phyloP scores from a whole-genome alignment of 2,797 vertebrate species.

The Pseudomugil gertrudae region DNA sequence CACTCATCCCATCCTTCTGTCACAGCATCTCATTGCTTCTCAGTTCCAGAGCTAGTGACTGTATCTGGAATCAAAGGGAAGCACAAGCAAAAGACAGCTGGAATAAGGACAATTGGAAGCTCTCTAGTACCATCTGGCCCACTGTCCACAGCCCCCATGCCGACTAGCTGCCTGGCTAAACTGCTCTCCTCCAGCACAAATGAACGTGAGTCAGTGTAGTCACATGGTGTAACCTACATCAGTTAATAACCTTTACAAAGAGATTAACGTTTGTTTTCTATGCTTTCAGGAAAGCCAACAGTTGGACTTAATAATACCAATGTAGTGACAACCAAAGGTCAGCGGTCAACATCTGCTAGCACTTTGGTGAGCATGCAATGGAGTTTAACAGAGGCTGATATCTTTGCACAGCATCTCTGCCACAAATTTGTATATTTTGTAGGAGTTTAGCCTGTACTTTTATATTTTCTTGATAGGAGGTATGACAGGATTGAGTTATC shows the following conservation, averaged over 20 bases:
- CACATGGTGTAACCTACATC: not conserved
- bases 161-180: slow-evolving; percentile 85
- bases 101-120: slow-evolving; percentile 49
- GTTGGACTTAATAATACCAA: slow-evolving; percentile 70
- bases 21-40: slow-evolving; percentile 69
- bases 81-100: slow-evolving; percentile 75
- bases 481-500: too few species aligned
- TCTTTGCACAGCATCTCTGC: not conserved
- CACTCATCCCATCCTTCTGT: slow-evolving; percentile 56
- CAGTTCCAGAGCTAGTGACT: slow-evolving; percentile 66
- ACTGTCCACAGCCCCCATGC: slow-evolving; percentile 34
- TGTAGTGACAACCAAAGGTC: slow-evolving; percentile 64
- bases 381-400: not conserved
- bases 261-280: not conserved
- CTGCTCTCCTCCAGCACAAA: slow-evolving; percentile 80
- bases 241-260: not conserved
- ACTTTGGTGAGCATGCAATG: slow-evolving; percentile 67
- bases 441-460: not conserved
- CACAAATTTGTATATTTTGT: not conserved
- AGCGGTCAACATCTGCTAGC: slow-evolving; percentile 71
- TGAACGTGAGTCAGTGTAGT: slow-evolving; percentile 71
- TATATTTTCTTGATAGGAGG: not conserved
- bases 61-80: slow-evolving; percentile 56
- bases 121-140: slow-evolving; percentile 16
- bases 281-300: slow-evolving; percentile 76